These are phyloP conservation scores for Jordanella pulchra DNA, from an alignment of 2,797 vertebrate species.

Conservation along the genomic window DNA sequence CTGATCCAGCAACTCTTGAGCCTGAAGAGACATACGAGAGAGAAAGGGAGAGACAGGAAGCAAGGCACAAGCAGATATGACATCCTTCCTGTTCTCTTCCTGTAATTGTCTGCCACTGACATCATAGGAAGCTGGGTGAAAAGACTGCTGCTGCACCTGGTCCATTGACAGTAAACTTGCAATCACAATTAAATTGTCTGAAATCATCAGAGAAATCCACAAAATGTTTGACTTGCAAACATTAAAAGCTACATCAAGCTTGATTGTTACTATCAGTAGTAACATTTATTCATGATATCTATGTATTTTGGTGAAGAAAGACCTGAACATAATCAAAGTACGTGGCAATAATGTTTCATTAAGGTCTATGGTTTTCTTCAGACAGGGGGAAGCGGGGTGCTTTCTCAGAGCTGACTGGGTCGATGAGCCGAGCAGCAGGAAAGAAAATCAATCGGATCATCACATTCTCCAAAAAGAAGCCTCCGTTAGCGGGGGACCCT, in stretches of 20 bases:
- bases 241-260: neutral
- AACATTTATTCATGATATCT: neutral
- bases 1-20: slow-evolving; percentile 28
- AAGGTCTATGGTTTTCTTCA: slow-evolving; percentile 56
- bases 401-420: slow-evolving; percentile 94
- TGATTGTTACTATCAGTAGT: neutral
- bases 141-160: slow-evolving; percentile 54
- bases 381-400: slow-evolving; percentile 88
- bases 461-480: slow-evolving; percentile 96
- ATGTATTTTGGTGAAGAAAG: neutral
- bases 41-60: slow-evolving; percentile 69
- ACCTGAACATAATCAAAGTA: neutral
- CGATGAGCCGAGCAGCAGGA: slow-evolving; percentile 92
- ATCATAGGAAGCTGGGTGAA: slow-evolving; percentile 65
- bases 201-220: slow-evolving; percentile 17
- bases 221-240: neutral
- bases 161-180: slow-evolving; percentile 3
- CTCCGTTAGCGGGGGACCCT: slow-evolving; percentile 81
- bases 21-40: slow-evolving; percentile 65
- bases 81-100: slow-evolving; percentile 82
- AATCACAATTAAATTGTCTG: slow-evolving; percentile 6
- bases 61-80: slow-evolving; percentile 68
- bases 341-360: neutral
- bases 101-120: slow-evolving; percentile 78
- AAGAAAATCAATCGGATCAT: slow-evolving; percentile 98